Percentiles rank a stretch among this genome's conserved stretches.
Evolutionary conservation across 2,113 vertebrate genomes (phyloP).

Genomic region (Laterallus jamaicensis): DNA sequence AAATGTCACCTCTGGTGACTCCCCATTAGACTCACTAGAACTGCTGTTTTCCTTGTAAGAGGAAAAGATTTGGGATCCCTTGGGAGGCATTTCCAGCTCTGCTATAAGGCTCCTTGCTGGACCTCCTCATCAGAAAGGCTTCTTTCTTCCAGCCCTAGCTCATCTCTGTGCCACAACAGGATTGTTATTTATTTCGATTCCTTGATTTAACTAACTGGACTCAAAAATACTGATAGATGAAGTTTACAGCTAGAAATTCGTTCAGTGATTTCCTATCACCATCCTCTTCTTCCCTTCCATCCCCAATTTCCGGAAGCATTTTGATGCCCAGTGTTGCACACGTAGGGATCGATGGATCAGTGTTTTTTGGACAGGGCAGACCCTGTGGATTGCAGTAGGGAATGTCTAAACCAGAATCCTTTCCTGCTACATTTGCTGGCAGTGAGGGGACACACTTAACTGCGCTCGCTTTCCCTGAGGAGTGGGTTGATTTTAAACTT

Average conservation of each 20-base stretch:
- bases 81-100: not conserved
- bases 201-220: constrained; percentile 56
- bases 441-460: not conserved
- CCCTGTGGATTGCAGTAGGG: not conserved
- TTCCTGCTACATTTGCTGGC: not conserved
- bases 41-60: not conserved
- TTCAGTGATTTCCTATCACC: not conserved
- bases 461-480: not conserved
- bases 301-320: not conserved
- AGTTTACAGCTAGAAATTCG: constrained; percentile 24
- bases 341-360: not conserved
- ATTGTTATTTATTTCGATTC: not conserved
- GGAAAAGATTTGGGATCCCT: not conserved
- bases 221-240: constrained; percentile 48
- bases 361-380: not conserved
- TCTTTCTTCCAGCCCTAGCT: not conserved
- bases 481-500: not conserved
- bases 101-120: not conserved
- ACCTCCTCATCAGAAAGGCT: not conserved
- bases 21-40: not conserved
- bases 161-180: not conserved
- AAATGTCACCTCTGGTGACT: not conserved
- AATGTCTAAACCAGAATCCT: not conserved
- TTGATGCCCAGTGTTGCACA: not conserved
- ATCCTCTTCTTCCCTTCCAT: not conserved